Evolutionary conservation across 1,140 invertebrate species (phyloP).

Genomic region (Drosophila ogumai): DNA sequence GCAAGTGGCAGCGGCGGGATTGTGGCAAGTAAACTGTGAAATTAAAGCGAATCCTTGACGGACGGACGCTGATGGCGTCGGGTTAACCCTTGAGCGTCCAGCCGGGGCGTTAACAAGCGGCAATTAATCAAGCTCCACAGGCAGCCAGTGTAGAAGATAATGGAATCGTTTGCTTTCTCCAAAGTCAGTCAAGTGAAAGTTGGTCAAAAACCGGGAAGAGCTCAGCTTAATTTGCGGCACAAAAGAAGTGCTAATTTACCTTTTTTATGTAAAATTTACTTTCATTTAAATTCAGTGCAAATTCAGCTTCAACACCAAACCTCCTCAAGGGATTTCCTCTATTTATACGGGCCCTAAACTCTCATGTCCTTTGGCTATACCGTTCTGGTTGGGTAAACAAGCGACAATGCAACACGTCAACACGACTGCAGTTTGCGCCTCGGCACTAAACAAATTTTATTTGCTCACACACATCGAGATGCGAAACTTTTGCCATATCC

Average conservation of each 20-base stretch:
- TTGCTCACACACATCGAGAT: slow-evolving; percentile 44
- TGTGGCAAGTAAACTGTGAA: slow-evolving; percentile 45
- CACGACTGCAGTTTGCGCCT: slow-evolving; percentile 51
- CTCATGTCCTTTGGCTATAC: slow-evolving; percentile 15
- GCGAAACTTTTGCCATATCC: slow-evolving; percentile 42
- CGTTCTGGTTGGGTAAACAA: slow-evolving; percentile 39
- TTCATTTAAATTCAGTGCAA: background rate
- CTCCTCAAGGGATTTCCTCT: slow-evolving; percentile 9
- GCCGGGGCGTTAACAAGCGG: slow-evolving; percentile 40
- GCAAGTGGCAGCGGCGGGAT: slow-evolving; percentile 21
- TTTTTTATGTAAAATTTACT: background rate
- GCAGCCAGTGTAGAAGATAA: slow-evolving; percentile 18
- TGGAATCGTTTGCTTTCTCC: slow-evolving; percentile 25
- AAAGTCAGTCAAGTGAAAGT: slow-evolving; percentile 20
- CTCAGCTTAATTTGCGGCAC: background rate
- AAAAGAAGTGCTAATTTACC: too few relatives aligned
- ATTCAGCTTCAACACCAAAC: background rate
- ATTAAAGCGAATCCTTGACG: slow-evolving; percentile 41
- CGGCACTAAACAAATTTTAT: slow-evolving; percentile 58
- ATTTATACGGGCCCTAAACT: slow-evolving; percentile 13
- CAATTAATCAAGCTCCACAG: slow-evolving; percentile 36
- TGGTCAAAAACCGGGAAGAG: background rate
- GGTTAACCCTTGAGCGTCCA: slow-evolving; percentile 41
- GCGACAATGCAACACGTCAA: slow-evolving; percentile 55
- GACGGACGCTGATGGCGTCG: slow-evolving; percentile 22